Conservation (phyloP, 2,888 invertebrate genomes). For the Aporophyla nigra region DNA sequence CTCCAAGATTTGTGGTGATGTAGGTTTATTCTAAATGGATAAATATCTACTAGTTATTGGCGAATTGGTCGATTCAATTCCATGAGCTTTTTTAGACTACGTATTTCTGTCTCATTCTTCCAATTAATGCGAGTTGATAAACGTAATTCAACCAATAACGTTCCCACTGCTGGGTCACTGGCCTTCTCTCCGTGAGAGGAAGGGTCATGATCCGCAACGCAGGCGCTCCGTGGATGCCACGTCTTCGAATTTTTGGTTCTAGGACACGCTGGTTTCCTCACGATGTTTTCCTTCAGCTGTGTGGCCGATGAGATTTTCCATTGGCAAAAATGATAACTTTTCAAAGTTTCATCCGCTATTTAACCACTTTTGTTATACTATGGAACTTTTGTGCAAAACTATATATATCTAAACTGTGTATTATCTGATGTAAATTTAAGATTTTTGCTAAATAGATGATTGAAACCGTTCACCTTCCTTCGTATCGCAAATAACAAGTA, state of each 20-base stretch:
- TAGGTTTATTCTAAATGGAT: conserved; percentile 10
- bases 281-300: neutral
- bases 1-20: conserved; percentile 47
- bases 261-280: neutral
- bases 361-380: no score
- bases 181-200: neutral
- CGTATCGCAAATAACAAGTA: neutral
- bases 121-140: neutral
- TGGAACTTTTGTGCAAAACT: no score
- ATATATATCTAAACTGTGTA: no score
- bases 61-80: neutral
- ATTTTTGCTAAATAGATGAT: neutral
- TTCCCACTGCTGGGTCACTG: neutral
- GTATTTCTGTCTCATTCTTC: neutral
- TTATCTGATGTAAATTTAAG: no score
- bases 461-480: neutral
- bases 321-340: no score
- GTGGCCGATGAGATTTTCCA: no score
- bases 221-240: neutral
- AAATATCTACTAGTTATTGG: neutral
- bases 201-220: no score
- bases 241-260: neutral
- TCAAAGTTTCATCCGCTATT: no score
- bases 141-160: neutral
- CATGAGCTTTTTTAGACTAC: neutral